phyloP scores from a whole-genome alignment of 1,140 invertebrate genomes.

The Tetramorium simillimum region DNA sequence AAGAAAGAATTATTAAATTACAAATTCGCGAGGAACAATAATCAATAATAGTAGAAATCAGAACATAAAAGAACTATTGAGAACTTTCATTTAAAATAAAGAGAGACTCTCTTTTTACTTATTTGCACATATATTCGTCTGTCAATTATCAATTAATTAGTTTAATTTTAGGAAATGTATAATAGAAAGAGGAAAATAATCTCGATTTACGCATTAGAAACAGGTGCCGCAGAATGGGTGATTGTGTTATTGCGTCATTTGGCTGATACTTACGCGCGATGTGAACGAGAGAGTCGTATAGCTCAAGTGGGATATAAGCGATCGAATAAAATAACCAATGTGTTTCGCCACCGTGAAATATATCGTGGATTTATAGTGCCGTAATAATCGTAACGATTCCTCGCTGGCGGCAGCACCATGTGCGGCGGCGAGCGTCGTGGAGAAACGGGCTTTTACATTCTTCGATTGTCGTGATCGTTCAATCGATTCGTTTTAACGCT shows the following conservation, averaged over 20 bases:
- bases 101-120: background rate
- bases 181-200: background rate
- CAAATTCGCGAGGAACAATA: slow-evolving; percentile 12
- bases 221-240: background rate
- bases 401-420: slow-evolving; percentile 29
- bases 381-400: slow-evolving; percentile 60
- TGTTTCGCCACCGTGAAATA: slow-evolving; percentile 49
- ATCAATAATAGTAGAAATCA: background rate
- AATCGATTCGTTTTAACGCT: slow-evolving; percentile 58
- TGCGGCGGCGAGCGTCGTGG: background rate
- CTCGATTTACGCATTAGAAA: background rate
- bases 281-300: background rate
- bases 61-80: background rate
- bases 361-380: slow-evolving; percentile 35
- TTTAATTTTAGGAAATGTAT: background rate
- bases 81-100: background rate
- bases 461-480: slow-evolving; percentile 51
- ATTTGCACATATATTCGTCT: background rate
- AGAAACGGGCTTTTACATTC: slow-evolving; percentile 45
- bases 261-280: slow-evolving; percentile 14
- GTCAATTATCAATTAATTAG: background rate
- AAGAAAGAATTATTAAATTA: slow-evolving; percentile 55
- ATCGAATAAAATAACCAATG: slow-evolving; percentile 44
- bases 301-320: slow-evolving; percentile 38
- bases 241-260: slow-evolving; percentile 18